Evolutionary conservation across 2,888 invertebrate genomes (phyloP).

Genomic region (Autographa pulchrina): DNA sequence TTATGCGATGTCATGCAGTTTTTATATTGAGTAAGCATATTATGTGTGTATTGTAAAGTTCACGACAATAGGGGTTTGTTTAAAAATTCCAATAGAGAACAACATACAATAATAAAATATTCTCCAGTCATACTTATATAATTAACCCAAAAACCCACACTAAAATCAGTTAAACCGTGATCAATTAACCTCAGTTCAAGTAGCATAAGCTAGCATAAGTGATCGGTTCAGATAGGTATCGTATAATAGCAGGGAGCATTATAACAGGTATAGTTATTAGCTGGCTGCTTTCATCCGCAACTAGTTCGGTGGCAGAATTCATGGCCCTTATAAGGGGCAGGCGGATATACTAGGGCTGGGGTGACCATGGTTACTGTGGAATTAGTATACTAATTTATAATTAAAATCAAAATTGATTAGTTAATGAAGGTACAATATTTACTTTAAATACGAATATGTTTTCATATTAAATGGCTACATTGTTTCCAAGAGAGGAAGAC

Average conservation of each 20-base stretch:
- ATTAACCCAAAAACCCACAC: background rate
- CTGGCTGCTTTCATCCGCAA: constrained; percentile 79
- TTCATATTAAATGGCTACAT: too few relatives aligned
- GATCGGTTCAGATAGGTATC: constrained; percentile 50
- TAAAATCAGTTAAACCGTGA: background rate
- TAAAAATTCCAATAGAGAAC: too few relatives aligned
- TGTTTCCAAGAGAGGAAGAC: too few relatives aligned
- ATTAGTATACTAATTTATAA: too few relatives aligned
- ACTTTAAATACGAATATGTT: too few relatives aligned
- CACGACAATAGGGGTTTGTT: too few relatives aligned
- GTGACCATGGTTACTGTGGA: constrained; percentile 60
- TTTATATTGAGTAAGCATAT: too few relatives aligned
- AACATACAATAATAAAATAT: background rate
- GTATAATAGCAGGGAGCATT: constrained; percentile 58
- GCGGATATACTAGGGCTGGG: constrained; percentile 70
- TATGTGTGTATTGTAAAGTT: too few relatives aligned
- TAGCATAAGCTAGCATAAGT: constrained; percentile 27
- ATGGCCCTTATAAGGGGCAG: constrained; percentile 75
- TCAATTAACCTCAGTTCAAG: constrained; percentile 36
- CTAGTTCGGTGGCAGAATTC: constrained; percentile 80
- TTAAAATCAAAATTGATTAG: background rate
- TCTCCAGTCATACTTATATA: background rate
- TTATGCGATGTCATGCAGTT: background rate
- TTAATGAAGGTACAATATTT: too few relatives aligned
- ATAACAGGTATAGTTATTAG: constrained; percentile 75